These are phyloP conservation scores for Prietella phreatophila DNA, from an alignment of 2,113 vertebrate genomes.

Conservation along the genomic window DNA sequence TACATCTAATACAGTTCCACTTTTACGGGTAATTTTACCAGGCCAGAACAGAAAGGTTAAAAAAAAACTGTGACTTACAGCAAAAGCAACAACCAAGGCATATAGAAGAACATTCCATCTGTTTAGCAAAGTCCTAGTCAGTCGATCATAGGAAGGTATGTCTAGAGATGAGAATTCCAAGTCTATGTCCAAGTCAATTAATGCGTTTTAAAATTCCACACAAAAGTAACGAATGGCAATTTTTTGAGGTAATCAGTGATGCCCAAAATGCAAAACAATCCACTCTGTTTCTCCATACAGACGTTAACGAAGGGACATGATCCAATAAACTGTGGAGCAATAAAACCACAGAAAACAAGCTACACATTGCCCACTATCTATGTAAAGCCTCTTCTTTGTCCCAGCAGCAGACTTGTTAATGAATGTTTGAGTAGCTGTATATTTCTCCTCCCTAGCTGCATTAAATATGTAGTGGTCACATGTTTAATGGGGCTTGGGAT, in stretches of 20 bases:
- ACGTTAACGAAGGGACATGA: neutral
- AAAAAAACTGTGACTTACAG: slow-evolving; percentile 13
- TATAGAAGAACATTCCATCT: neutral
- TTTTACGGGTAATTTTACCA: neutral
- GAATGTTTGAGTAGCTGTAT: neutral
- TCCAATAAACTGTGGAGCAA: slow-evolving; percentile 3
- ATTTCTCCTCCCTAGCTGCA: neutral
- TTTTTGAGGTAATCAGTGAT: slow-evolving; percentile 6
- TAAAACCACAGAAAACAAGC: slow-evolving; percentile 16
- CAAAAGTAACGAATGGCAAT: neutral
- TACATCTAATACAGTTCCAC: neutral
- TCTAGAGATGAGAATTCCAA: neutral
- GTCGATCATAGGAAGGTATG: neutral
- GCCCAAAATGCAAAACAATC: neutral
- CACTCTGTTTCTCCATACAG: neutral
- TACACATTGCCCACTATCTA: slow-evolving; percentile 14
- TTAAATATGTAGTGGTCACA: slow-evolving; percentile 42
- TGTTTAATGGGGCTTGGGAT: slow-evolving; percentile 27
- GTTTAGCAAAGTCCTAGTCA: neutral
- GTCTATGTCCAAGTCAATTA: neutral
- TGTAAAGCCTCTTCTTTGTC: slow-evolving; percentile 30
- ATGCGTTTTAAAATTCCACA: neutral
- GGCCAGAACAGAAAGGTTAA: neutral
- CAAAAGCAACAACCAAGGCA: neutral
- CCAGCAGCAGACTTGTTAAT: neutral